phyloP scores from a whole-genome alignment of 2,797 vertebrate genomes.

The Tokudaia muenninki region DNA sequence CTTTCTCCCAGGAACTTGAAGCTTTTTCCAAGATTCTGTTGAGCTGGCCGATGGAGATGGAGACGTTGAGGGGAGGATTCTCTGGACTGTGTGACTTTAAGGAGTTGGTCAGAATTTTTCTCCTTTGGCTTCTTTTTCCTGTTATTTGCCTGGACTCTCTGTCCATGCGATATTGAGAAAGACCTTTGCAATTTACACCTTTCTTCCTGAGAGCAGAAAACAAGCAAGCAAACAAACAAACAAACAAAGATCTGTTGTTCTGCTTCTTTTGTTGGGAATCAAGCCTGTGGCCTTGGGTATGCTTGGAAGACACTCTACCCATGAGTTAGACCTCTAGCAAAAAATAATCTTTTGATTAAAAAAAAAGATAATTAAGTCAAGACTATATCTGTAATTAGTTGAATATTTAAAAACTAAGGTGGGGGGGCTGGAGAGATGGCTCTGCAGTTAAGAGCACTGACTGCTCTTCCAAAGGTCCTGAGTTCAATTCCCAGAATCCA shows the following conservation, averaged over 20 bases:
- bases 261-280: not conserved
- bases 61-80: slow-evolving; percentile 82
- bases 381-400: slow-evolving; percentile 35
- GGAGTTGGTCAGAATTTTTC: slow-evolving; percentile 27
- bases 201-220: slow-evolving; percentile 83
- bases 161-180: slow-evolving; percentile 75
- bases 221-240: slow-evolving; percentile 37
- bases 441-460: no score
- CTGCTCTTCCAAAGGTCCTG: no score
- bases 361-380: not conserved
- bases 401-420: slow-evolving; percentile 43
- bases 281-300: no score
- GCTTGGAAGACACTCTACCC: not conserved
- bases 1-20: slow-evolving; percentile 59
- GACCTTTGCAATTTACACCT: slow-evolving; percentile 65
- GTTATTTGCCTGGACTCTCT: slow-evolving; percentile 68
- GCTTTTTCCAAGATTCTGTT: slow-evolving; percentile 69
- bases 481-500: no score
- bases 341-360: not conserved
- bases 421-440: no score
- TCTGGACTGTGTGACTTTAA: slow-evolving; percentile 62
- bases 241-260: not conserved
- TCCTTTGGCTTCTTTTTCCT: slow-evolving; percentile 58
- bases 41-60: slow-evolving; percentile 72
- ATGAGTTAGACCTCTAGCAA: not conserved